A percentile compares a stretch with the other conserved stretches of the same genome.
Evolutionary conservation across 2,888 invertebrate species (phyloP).

Genomic region (Odontomyia ornata): DNA sequence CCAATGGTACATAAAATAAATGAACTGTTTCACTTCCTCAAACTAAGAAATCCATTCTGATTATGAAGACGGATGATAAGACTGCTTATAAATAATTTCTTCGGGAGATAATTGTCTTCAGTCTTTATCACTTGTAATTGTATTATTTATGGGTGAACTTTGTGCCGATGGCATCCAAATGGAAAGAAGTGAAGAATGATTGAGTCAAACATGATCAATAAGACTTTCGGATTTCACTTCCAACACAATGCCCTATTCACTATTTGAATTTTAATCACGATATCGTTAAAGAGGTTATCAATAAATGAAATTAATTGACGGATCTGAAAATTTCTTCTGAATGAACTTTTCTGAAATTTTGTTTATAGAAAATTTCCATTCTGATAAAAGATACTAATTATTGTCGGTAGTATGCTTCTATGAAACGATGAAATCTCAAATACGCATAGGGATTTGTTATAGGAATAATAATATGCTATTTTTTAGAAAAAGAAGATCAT

Average conservation of each 20-base stretch:
- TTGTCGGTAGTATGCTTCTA: too few species aligned
- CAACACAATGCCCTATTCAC: neutral
- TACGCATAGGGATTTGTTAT: too few species aligned
- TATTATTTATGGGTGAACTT: constrained; percentile 11
- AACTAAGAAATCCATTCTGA: neutral
- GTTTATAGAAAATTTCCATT: too few species aligned
- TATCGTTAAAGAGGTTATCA: too few species aligned
- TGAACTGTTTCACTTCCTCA: neutral
- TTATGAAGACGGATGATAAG: neutral
- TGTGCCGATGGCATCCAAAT: neutral
- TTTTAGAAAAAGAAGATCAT: too few species aligned
- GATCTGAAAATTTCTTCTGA: too few species aligned
- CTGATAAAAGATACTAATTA: too few species aligned
- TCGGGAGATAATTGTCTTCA: neutral
- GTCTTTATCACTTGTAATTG: constrained; percentile 7
- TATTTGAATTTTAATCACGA: too few species aligned
- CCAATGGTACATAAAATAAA: neutral
- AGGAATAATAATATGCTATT: too few species aligned
- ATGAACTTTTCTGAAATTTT: too few species aligned
- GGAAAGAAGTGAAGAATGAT: neutral
- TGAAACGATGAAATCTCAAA: too few species aligned
- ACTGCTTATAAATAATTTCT: neutral
- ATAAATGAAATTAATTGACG: too few species aligned
- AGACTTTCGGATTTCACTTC: neutral
- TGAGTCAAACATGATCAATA: neutral